A percentile compares a stretch with the other conserved stretches of the same genome.
phyloP scores from a whole-genome alignment of 1,140 invertebrate genomes.

The Pogonomyrmex barbatus region DNA sequence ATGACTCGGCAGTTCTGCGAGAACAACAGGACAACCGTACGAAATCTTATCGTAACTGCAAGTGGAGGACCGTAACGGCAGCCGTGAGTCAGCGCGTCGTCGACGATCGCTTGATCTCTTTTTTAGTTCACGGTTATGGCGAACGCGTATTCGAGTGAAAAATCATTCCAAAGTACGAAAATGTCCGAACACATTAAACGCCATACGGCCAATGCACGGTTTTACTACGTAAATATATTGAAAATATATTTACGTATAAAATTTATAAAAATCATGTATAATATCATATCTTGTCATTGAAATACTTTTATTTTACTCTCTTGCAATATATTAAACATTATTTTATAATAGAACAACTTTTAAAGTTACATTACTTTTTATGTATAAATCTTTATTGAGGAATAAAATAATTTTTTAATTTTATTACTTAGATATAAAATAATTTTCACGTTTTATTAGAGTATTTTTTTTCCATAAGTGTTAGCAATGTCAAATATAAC shows the following conservation, averaged over 20 bases:
- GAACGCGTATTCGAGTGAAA: slow-evolving; percentile 10
- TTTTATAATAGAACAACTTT: background rate
- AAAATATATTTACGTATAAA: too few species aligned
- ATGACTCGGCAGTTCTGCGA: slow-evolving; percentile 59
- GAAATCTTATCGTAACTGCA: slow-evolving; percentile 59
- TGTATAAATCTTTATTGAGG: background rate
- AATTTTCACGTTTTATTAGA: slow-evolving; percentile 4
- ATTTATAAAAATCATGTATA: background rate
- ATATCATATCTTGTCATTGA: background rate
- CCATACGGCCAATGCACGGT: background rate
- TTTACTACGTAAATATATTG: slow-evolving; percentile 3
- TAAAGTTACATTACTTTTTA: slow-evolving; percentile 16
- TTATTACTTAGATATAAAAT: background rate
- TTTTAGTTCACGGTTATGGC: slow-evolving; percentile 38
- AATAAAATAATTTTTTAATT: background rate
- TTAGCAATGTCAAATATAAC: background rate
- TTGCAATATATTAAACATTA: background rate
- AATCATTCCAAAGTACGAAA: slow-evolving; percentile 3
- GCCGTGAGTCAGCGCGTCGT: slow-evolving; percentile 52
- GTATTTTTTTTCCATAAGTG: background rate
- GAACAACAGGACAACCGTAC: slow-evolving; percentile 61
- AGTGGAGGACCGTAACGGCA: slow-evolving; percentile 56
- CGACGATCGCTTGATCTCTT: slow-evolving; percentile 57
- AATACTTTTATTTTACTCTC: background rate
- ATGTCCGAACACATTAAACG: background rate